These are phyloP conservation scores for Drosophila trapezifrons DNA, from an alignment of 1,140 invertebrate species.

Conservation along the genomic window DNA sequence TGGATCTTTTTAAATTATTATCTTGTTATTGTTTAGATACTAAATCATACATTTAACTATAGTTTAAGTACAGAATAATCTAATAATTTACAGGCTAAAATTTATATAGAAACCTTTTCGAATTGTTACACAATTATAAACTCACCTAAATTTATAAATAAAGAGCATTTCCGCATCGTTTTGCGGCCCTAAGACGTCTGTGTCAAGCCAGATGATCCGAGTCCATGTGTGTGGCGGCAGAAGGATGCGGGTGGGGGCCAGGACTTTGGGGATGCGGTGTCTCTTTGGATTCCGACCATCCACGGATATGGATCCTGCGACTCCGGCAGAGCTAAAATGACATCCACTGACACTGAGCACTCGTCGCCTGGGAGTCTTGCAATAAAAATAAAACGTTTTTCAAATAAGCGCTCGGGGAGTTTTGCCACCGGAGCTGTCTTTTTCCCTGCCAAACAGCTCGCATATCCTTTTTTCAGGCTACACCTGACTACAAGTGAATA, in stretches of 20 bases:
- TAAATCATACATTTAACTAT: neutral
- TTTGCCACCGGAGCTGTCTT: slow-evolving; percentile 28
- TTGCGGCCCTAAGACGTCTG: neutral
- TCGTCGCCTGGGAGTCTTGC: slow-evolving; percentile 69
- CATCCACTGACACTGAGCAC: slow-evolving; percentile 81
- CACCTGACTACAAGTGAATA: slow-evolving; percentile 22
- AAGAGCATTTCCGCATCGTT: slow-evolving; percentile 3
- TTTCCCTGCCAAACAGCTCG: slow-evolving; percentile 35
- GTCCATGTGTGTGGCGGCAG: neutral
- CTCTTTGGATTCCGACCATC: slow-evolving; percentile 24
- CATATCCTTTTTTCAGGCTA: slow-evolving; percentile 18
- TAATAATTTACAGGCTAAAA: too few species aligned
- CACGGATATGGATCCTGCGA: slow-evolving; percentile 11
- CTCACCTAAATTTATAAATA: neutral
- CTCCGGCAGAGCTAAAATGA: slow-evolving; percentile 64
- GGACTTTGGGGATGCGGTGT: slow-evolving; percentile 32
- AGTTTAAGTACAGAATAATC: neutral
- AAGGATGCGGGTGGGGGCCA: neutral
- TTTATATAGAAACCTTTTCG: too few species aligned
- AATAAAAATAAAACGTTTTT: slow-evolving; percentile 83
- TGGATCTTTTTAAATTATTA: neutral
- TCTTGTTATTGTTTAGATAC: neutral
- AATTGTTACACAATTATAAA: too few species aligned
- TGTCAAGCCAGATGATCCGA: slow-evolving; percentile 10
- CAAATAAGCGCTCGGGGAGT: slow-evolving; percentile 74